phyloP scores from a whole-genome alignment of 2,113 vertebrate genomes.

The Crotalus helleri region DNA sequence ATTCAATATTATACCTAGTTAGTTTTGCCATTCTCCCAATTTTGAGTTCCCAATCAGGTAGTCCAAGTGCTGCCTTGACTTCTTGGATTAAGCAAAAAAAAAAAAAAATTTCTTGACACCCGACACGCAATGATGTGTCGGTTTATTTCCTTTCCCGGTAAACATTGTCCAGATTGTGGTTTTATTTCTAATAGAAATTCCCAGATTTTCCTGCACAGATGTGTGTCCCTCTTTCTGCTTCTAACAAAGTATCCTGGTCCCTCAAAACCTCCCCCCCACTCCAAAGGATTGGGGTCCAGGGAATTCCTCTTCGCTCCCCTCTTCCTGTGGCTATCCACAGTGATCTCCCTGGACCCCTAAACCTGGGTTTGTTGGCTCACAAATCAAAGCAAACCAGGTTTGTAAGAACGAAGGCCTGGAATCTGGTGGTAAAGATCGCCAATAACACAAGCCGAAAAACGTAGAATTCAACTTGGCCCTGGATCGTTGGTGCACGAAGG shows the following conservation, averaged over 20 bases:
- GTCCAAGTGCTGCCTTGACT: not conserved
- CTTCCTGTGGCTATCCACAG: not conserved
- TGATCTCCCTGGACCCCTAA: not conserved
- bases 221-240: fast-evolving
- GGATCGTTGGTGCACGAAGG: not conserved
- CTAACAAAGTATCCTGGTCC: not conserved
- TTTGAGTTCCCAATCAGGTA: no score
- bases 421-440: not conserved
- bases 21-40: not conserved
- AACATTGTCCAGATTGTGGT: not conserved
- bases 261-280: not conserved
- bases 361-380: not conserved
- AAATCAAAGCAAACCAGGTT: not conserved
- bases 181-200: not conserved
- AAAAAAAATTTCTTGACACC: not conserved
- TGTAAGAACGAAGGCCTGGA: not conserved
- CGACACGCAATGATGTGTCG: no score
- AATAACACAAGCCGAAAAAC: fast-evolving
- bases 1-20: not conserved
- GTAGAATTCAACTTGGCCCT: fast-evolving
- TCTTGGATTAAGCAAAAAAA: not conserved
- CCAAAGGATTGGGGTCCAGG: not conserved
- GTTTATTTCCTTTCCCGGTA: no score
- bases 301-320: not conserved
- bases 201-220: not conserved